Evolutionary conservation across 37 sponge, comb jelly and placozoan species (phyloP), one percentile per base, ranked within the genome.

Genomic region (Beroe forskalii): DNA sequence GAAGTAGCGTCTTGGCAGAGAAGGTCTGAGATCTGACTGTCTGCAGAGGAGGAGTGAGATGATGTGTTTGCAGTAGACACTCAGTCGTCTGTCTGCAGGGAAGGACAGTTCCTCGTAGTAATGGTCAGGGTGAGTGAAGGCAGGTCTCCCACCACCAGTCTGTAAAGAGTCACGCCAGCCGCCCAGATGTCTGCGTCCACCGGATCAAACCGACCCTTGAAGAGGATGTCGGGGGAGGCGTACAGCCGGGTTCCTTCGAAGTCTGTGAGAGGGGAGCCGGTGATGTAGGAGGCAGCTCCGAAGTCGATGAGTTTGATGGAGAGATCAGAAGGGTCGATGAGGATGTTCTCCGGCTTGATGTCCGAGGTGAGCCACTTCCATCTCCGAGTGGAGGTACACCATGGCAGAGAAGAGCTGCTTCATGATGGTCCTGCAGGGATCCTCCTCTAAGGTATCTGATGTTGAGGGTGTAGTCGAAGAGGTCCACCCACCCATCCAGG

Each of bases 121-220:
- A 37, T 80, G 48, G 1, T 80, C 86, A 44, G 86, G 86, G 42
- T 20, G 22, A 19, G 28, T 41, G 86, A 80, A 80, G 28, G 86
- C 24, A 80, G 17, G 24, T 42, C 86, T 38, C 86, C 86, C 55
- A 80, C 6, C 24, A 80, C 55, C 1, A 80, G 86, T 80, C 86
- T 3, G 55, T 80, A 80, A 25, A 80, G 86, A 25, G 40, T 80
- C 55, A 80, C 86, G 4, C 86, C 86, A 20, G 55, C 55, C 2
- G 86, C 86, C 86, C 86, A 80, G 86, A 80, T 80, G 42, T 80
- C 86, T n/a, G 86, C 86, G 55, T 80, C 12, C 1, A 80, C 55
- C 39, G 86, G 86, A 43, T 80, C 86, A 30, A 38, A 80, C 30
- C 40, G 28, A 24, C 86, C 55, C 30, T 37, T 32, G 86, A 80